Conservation (phyloP, 2,113 vertebrate genomes). For the Tyrannus savana region DNA sequence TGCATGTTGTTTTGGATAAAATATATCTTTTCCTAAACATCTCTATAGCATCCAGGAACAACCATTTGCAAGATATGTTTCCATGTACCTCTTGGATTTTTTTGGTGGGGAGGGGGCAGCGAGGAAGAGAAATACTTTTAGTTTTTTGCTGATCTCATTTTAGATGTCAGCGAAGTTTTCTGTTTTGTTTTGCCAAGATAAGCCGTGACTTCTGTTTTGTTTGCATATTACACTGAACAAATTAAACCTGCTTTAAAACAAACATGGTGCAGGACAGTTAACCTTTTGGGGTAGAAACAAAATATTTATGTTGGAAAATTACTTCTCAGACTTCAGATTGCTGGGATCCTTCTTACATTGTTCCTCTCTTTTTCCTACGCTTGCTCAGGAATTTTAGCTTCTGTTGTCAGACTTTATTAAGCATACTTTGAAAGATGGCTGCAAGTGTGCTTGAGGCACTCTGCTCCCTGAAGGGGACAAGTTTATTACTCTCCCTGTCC, state of each 20-base stretch:
- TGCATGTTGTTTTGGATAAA: background rate
- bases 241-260: background rate
- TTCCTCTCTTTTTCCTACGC: background rate
- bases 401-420: background rate
- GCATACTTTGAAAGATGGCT: background rate
- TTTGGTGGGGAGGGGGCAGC: accelerated
- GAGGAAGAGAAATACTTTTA: background rate
- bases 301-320: background rate
- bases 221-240: background rate
- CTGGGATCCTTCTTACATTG: background rate
- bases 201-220: background rate
- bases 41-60: background rate
- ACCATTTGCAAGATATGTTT: background rate
- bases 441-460: background rate
- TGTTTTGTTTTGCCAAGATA: background rate
- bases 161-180: background rate
- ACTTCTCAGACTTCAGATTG: background rate
- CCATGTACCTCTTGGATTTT: background rate
- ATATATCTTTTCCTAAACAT: background rate
- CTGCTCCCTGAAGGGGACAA: background rate
- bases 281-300: background rate
- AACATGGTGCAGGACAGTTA: background rate
- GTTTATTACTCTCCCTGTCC: background rate
- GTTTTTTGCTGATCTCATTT: background rate
- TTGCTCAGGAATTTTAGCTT: slow-evolving; percentile 3